Percentiles rank a stretch among this genome's conserved stretches.
phyloP scores from a whole-genome alignment of 1,140 invertebrate genomes.

The Lordiphosa mommai region DNA sequence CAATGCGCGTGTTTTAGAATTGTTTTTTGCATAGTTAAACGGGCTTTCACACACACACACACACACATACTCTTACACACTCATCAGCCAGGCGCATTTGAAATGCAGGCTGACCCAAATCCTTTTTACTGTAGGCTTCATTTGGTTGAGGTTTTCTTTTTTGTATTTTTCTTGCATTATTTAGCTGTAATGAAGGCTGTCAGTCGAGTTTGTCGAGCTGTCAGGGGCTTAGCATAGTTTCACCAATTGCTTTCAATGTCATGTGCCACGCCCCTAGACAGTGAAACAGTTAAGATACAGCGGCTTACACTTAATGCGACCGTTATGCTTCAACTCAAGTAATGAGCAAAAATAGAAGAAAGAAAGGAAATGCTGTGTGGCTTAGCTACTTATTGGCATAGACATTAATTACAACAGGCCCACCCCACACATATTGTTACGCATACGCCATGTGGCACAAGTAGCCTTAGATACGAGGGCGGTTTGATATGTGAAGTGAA shows the following conservation, averaged over 20 bases:
- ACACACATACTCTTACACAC: constrained; percentile 15
- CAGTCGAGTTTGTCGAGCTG: constrained; percentile 56
- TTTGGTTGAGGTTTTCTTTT: constrained; percentile 38
- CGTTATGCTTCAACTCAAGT: constrained; percentile 43
- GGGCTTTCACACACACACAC: constrained; percentile 4
- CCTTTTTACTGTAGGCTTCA: constrained; percentile 62
- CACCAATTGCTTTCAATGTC: constrained; percentile 57
- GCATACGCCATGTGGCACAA: constrained; percentile 57
- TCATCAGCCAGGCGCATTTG: constrained; percentile 56
- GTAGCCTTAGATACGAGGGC: neutral
- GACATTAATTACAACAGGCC: constrained; percentile 61
- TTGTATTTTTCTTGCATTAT: constrained; percentile 44
- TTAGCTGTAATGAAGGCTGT: constrained; percentile 71
- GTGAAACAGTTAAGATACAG: constrained; percentile 8
- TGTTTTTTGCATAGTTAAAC: constrained; percentile 50
- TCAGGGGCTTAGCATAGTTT: constrained; percentile 65
- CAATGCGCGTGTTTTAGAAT: constrained; percentile 34
- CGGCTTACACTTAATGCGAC: constrained; percentile 50
- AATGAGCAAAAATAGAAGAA: constrained; percentile 42
- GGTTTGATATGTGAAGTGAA: no score
- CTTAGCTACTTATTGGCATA: constrained; percentile 61
- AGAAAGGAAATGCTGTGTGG: neutral
- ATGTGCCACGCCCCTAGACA: constrained; percentile 57
- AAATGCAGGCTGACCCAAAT: constrained; percentile 72
- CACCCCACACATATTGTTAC: constrained; percentile 52